phyloP scores from a whole-genome alignment of 2,888 invertebrate species.

The Vanessa cardui region DNA sequence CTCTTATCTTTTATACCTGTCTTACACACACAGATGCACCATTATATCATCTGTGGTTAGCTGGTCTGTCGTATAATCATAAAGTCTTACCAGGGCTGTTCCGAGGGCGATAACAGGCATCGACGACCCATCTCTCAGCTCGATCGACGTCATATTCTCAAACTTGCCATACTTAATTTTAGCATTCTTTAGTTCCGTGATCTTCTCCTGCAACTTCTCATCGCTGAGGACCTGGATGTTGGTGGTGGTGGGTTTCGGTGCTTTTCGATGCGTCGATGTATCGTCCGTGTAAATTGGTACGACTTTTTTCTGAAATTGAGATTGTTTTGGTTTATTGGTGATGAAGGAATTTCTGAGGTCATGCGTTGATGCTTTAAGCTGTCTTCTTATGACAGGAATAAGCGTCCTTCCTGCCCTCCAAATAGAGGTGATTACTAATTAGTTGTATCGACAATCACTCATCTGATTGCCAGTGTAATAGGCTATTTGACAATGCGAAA shows the following conservation, averaged over 20 bases:
- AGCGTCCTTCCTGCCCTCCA: too few species aligned
- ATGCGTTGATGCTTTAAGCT: too few species aligned
- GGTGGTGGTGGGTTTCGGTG: neutral
- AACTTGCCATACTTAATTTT: slow-evolving; percentile 50
- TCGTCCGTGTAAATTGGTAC: slow-evolving; percentile 38
- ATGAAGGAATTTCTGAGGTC: too few species aligned
- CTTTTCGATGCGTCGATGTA: slow-evolving; percentile 2
- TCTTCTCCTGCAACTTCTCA: slow-evolving; percentile 47
- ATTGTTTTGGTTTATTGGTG: neutral
- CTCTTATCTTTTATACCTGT: too few species aligned
- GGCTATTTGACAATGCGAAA: too few species aligned
- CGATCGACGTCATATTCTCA: slow-evolving; percentile 47
- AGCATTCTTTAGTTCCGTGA: slow-evolving; percentile 52
- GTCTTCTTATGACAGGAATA: too few species aligned
- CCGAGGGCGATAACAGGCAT: slow-evolving; percentile 66
- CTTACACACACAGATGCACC: too few species aligned
- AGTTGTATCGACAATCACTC: too few species aligned
- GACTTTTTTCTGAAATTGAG: slow-evolving; percentile 49
- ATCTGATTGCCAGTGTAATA: too few species aligned
- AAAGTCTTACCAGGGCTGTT: slow-evolving; percentile 62
- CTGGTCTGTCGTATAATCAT: too few species aligned
- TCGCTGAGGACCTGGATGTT: slow-evolving; percentile 34
- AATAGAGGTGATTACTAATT: too few species aligned
- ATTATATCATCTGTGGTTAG: too few species aligned
- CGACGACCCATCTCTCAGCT: slow-evolving; percentile 50